These are phyloP conservation scores for Bucco capensis DNA, from an alignment of 2,113 vertebrate genomes.

Conservation along the genomic window DNA sequence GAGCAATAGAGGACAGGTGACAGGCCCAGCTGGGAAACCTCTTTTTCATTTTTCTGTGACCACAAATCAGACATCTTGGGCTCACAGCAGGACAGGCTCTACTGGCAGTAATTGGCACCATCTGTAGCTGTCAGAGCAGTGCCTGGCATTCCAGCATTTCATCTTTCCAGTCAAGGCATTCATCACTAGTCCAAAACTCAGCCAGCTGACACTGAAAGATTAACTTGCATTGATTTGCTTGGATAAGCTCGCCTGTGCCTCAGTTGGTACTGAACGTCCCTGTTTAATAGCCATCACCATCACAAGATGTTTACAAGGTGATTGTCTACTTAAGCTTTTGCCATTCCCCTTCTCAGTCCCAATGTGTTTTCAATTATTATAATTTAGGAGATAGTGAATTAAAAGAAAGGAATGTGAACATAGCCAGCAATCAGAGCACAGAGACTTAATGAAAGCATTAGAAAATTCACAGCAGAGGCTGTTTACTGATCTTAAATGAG, in stretches of 20 bases:
- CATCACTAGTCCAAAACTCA: conserved; percentile 80
- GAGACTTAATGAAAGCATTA: not conserved
- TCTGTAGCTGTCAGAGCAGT: conserved; percentile 85
- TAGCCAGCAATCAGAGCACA: not conserved
- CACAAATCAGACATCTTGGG: conserved; percentile 82
- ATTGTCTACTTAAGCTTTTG: conserved; percentile 57
- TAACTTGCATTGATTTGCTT: conserved; percentile 88
- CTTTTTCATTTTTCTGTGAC: conserved; percentile 77
- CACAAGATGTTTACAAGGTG: conserved; percentile 74
- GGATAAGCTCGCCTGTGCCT: conserved; percentile 77
- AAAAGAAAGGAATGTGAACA: conserved; percentile 20
- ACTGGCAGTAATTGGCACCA: conserved; percentile 87
- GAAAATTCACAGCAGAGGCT: conserved; percentile 11
- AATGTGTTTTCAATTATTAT: conserved; percentile 64
- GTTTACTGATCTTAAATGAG: conserved; percentile 26
- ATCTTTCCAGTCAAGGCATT: conserved; percentile 82
- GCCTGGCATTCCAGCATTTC: conserved; percentile 80
- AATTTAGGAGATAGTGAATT: conserved; percentile 55
- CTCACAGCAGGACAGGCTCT: conserved; percentile 79
- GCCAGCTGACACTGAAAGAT: conserved; percentile 84
- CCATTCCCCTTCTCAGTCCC: conserved; percentile 23
- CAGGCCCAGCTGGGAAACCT: conserved; percentile 77
- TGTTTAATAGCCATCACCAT: conserved; percentile 69
- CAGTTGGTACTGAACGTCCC: conserved; percentile 64
- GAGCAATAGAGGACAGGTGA: conserved; percentile 75